Conservation (phyloP, 2,888 invertebrate species). For the Pseudococcus viburni region DNA sequence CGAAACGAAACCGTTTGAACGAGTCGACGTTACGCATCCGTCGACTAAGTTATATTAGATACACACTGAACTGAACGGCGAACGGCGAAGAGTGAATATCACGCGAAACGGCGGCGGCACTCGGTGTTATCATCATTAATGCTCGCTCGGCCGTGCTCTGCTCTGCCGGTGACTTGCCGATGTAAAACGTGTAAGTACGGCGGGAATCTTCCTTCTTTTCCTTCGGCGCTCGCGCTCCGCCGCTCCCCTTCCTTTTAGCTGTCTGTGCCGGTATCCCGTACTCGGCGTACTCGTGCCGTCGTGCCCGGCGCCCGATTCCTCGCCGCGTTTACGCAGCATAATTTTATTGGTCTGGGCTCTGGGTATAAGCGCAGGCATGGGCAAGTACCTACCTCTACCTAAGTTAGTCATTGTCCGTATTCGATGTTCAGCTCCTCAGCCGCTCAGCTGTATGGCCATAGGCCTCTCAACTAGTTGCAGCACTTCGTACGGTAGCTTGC, state of each 20-base stretch:
- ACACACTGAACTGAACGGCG: neutral
- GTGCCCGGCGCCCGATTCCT: too few relatives aligned
- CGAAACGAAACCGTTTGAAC: neutral
- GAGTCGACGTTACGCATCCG: slow-evolving; percentile 18
- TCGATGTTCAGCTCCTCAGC: too few relatives aligned
- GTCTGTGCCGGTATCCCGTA: too few relatives aligned
- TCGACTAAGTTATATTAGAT: neutral
- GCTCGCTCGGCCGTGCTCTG: neutral
- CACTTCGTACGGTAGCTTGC: too few relatives aligned
- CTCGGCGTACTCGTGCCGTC: too few relatives aligned
- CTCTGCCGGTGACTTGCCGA: neutral
- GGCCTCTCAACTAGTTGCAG: too few relatives aligned
- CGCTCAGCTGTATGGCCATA: too few relatives aligned
- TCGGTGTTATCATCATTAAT: neutral
- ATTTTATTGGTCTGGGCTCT: too few relatives aligned
- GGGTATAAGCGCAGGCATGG: too few relatives aligned
- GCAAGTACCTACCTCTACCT: too few relatives aligned
- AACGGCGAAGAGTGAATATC: neutral
- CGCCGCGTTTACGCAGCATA: too few relatives aligned
- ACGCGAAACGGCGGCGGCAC: neutral
- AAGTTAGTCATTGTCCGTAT: too few relatives aligned
- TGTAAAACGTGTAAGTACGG: neutral
- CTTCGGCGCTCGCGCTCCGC: neutral
- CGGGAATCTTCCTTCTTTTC: neutral
- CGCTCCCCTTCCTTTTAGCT: neutral